Evolutionary conservation across 2,888 invertebrate genomes (phyloP), one percentile per base, ranked within the genome.

Genomic region (Crocallis elinguaria): DNA sequence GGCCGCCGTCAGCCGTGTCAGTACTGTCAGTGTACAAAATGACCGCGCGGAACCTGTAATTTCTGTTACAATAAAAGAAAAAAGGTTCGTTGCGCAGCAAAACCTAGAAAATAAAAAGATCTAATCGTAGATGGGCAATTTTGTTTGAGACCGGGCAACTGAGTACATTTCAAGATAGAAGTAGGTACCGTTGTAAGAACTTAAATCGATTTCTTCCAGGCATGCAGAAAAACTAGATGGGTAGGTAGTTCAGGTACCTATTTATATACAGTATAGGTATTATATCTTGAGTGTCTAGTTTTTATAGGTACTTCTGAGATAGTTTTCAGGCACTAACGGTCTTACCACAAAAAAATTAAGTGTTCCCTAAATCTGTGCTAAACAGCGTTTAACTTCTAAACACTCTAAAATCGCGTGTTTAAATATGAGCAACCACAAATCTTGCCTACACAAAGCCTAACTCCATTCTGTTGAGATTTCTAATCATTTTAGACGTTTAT

Each of bases 51-150:
- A 17, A 38, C 43, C 43, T 17, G 50, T 50, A 50, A 37, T 50
- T 43, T 49, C 35, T 19, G 30, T 41, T 37, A 42, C 37, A 50
- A 50, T 37, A 50, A 50, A 37, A 49, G 35, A 41, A 42, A 21
- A 7, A 37, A 11, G 4, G 25, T 13, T 32, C 2, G 33, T 19
- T 29, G n/a, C 21, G 21, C 42, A 25, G 32, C 30, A 32, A 42
- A 42, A 17, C 12, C 50, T 19, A 30, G 27, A 12, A 32, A 43
- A 42, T 36, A 36, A 49, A 50, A 50, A 35, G n/a, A 32, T n/a
- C 32, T 33, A 33, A 27, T n/a, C 14, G 27, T 19, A 16, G 29
- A 17, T n/a, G 13, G 14, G 29, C 49, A 11, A 23, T 49, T 42
- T 49, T 29, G 29, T 42, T 33, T 32, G 8, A 29, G n/a, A 21